Percentiles rank a stretch among this genome's conserved stretches.
Conservation (phyloP, 2,113 vertebrate genomes). For the Neogobius melanostomus region DNA sequence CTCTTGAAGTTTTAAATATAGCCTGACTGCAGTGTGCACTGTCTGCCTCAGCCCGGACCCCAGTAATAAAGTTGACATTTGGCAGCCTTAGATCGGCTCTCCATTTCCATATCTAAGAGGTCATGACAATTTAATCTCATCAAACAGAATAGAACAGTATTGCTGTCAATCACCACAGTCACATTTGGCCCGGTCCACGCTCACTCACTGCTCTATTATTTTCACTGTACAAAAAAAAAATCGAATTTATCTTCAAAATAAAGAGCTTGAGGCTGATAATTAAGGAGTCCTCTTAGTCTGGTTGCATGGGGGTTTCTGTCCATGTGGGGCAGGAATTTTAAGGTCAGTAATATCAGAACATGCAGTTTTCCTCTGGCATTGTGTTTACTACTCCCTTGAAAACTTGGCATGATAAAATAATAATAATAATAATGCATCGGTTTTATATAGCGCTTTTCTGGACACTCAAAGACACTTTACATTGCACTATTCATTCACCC, state of each 20-base stretch:
- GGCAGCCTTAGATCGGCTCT: conserved; percentile 57
- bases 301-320: conserved; percentile 50
- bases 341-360: conserved; percentile 55
- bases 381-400: conserved; percentile 37
- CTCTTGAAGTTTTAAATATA: conserved; percentile 4
- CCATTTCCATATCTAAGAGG: conserved; percentile 75
- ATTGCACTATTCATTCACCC: too few species aligned
- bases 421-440: too few species aligned
- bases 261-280: conserved; percentile 52
- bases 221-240: conserved; percentile 12
- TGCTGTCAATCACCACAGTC: conserved; percentile 56
- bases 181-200: conserved; percentile 14
- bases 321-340: conserved; percentile 46
- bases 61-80: conserved; percentile 76
- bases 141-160: conserved; percentile 70
- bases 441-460: too few species aligned
- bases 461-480: too few species aligned
- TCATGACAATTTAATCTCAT: conserved; percentile 73
- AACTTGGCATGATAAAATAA: conserved; percentile 17
- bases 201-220: conserved; percentile 19
- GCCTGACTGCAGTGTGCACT: conserved; percentile 8
- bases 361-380: conserved; percentile 37
- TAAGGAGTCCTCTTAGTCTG: conserved; percentile 34
- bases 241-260: conserved; percentile 34
- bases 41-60: conserved; percentile 40